Conservation (phyloP, 1,140 invertebrate genomes). For the Penaeus chinensis region DNA sequence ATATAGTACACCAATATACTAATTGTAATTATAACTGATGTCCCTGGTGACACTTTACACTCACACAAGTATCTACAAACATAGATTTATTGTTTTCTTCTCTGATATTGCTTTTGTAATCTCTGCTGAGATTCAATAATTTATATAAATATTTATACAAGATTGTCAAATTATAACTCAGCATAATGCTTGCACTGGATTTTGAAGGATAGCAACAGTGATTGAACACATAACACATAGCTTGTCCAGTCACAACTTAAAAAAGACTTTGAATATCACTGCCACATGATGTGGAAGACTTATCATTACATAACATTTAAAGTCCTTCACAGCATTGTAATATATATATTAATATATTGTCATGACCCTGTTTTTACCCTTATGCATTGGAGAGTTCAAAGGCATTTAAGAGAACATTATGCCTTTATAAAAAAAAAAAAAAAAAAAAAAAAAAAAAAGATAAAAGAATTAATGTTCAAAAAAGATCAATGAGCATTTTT, state of each 20-base stretch:
- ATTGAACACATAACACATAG: conserved; percentile 18
- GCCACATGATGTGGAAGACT: neutral
- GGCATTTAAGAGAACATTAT: too few species aligned
- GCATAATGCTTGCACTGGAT: neutral
- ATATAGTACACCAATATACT: conserved; percentile 14
- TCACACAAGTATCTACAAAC: conserved; percentile 21
- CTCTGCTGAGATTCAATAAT: too few species aligned
- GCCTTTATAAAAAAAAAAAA: too few species aligned
- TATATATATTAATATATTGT: too few species aligned
- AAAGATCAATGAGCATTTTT: too few species aligned
- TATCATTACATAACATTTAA: too few species aligned
- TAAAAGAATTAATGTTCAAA: too few species aligned
- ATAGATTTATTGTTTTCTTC: neutral
- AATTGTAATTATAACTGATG: conserved; percentile 14
- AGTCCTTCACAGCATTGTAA: too few species aligned
- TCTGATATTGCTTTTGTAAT: neutral
- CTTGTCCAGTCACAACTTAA: neutral
- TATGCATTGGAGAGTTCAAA: too few species aligned
- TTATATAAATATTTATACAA: neutral
- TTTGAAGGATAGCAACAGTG: conserved; percentile 16
- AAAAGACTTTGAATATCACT: neutral
- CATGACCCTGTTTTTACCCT: too few species aligned
- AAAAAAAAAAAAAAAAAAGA: too few species aligned
- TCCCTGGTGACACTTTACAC: conserved; percentile 27
- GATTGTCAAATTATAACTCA: neutral